Evolutionary conservation across 2,113 vertebrate genomes (phyloP), one percentile per base, ranked within the genome.

Genomic region (Sterrhoptilus dennistouni): DNA sequence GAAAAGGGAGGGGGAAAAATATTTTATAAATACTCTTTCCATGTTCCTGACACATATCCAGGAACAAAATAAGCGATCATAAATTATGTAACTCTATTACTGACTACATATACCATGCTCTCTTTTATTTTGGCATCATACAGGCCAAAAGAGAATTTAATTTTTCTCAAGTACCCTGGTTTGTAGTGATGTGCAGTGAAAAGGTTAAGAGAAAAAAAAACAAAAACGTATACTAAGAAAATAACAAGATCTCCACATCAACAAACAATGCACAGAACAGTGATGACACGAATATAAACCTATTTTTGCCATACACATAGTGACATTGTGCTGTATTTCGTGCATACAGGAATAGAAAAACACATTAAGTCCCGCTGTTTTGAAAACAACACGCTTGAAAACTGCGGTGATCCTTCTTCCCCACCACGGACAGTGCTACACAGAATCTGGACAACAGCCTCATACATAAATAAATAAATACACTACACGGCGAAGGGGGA

Each of bases 61-160:
- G 82, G 12, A 95, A 94, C 22, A 93, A 87, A 83, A 90, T 21
- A 92, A 47, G 38, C 35, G 3, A 89, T 50, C 94, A 78, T 95
- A 92, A 97, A 96, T 97, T 97, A 97, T 81, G 95, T 97, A 97
- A 97, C 94, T 90, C 94, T 90, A 69, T 61, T 80, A 83, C 76
- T 45, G 60, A 56, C 80, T 84, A 72, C 53, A 75, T 33, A 27
- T 14, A 94, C 50, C 57, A 71, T 8, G 6, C 35, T 70, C 20
- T 4, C 49, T 70, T 75, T n/a, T 76, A 64, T 80, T 76, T 82
- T 42, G 42, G 94, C 47, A 91, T 65, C 54, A 70, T 12, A 61
- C 6, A 36, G 29, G 10, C 49, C 28, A 27, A 66, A 75, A 85
- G 68, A 83, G 31, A 53, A 87, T 53, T 50, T 29, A 13, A 8